Base-by-base conservation (phyloP, 2,888 invertebrate species). In the Cerastis rubricosa region DNA sequence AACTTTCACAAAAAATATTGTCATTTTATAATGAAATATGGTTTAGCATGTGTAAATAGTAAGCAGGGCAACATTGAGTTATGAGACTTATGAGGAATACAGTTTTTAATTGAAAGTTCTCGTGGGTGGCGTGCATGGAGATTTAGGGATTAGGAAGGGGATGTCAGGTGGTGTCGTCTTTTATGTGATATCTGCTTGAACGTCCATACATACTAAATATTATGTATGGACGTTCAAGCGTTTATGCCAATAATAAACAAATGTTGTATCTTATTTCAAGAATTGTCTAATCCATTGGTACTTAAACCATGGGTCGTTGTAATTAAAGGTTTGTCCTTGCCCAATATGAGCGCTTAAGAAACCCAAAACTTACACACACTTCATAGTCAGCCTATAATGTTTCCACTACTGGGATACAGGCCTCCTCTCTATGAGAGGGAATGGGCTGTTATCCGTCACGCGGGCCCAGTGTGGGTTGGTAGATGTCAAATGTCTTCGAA, bases 1-100 rank as follows among this genome's bases (percentile, higher is more conserved):
- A 61, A 72, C 65, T 81, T 83, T 80, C 71, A 85, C 74, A 85
- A 85, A 87, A 86, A 87, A 84, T 88, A 90, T 88, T 88, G 74
- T 71, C 71, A 76, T 74, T 82, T 79, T 78, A 78, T 79, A 75
- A 78, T 78, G 71, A 87, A 76, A 84, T 76, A 87, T 81, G 65
- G 73, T 68, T 71, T 59, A 47, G 83, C 79, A 71, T 85, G 72
- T 85, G 78, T 72, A 78, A 74, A 77, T 64, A 71, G 61, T 73
- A 54, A 67, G 35, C 47, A 74, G 71, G 63, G 49, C 25, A n/a
- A 43, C 40, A 14, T 35, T 71, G 73, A 71, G 49, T 71, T 85
- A 85, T 68, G 65, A 25, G 73, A 71, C 45, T 71, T 85, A 85
- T 68, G 65, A 25, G 22, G 11, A 71, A 67, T 63, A 71, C 11